Evolutionary conservation across 2,797 vertebrate genomes (phyloP).

Genomic region (Apogon hyalosoma): DNA sequence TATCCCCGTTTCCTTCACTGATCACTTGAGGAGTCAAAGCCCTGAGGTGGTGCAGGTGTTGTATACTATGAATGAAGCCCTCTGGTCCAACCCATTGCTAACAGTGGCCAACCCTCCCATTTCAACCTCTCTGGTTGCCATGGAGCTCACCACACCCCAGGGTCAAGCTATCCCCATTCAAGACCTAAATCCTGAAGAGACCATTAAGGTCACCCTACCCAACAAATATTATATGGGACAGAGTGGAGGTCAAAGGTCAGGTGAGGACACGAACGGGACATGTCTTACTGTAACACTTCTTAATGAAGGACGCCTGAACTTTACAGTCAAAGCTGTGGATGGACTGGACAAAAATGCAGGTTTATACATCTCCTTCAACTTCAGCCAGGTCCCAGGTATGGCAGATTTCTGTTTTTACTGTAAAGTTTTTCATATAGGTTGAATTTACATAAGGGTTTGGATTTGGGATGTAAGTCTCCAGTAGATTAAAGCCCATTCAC

Average conservation of each 20-base stretch:
- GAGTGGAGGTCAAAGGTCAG: neutral
- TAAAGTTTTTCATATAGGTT: neutral
- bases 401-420: neutral
- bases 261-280: slow-evolving; percentile 35
- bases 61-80: slow-evolving; percentile 65
- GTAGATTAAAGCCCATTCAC: too few species aligned
- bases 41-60: slow-evolving; percentile 82
- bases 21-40: slow-evolving; percentile 63
- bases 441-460: too few species aligned
- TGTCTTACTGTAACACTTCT: slow-evolving; percentile 60
- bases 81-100: slow-evolving; percentile 53
- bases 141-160: slow-evolving; percentile 83
- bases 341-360: slow-evolving; percentile 71
- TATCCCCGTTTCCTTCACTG: slow-evolving; percentile 73
- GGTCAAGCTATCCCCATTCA: slow-evolving; percentile 76
- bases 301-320: slow-evolving; percentile 62
- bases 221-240: slow-evolving; percentile 33
- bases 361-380: slow-evolving; percentile 80
- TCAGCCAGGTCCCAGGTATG: slow-evolving; percentile 81
- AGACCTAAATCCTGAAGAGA: slow-evolving; percentile 74
- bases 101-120: slow-evolving; percentile 72
- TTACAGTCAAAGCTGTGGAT: slow-evolving; percentile 74
- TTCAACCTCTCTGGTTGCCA: slow-evolving; percentile 81
- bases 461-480: too few species aligned
- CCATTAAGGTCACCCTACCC: slow-evolving; percentile 81